Conservation (phyloP, 35 echinoderm and acorn worm species). For the Heliocidaris tuberculata region DNA sequence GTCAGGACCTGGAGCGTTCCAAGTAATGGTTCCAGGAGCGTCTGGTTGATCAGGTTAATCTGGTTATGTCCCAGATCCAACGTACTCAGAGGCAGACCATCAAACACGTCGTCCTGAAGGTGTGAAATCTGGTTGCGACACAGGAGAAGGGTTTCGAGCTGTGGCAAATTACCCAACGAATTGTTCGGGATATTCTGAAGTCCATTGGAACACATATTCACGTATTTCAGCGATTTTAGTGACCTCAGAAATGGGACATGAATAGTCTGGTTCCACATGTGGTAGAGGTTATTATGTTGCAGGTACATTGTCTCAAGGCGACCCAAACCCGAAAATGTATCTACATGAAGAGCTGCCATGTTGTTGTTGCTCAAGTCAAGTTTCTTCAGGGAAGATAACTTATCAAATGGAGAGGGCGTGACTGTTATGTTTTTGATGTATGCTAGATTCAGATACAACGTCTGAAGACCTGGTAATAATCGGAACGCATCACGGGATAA, state of each 20-base stretch:
- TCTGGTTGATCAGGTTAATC: constrained; percentile 62
- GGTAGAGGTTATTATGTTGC: constrained; percentile 77
- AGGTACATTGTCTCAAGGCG: constrained; percentile 71
- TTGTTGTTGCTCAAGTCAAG: constrained; percentile 93
- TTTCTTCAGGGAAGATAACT: constrained; percentile 37
- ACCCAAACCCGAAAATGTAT: constrained; percentile 57
- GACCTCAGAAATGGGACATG: constrained; percentile 34
- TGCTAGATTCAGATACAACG: constrained; percentile 66
- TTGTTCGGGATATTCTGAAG: constrained; percentile 60
- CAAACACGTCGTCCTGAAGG: constrained; percentile 48
- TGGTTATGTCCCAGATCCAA: constrained; percentile 64
- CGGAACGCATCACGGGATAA: constrained; percentile 60
- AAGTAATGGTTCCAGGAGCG: constrained; percentile 59
- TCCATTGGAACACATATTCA: constrained; percentile 79
- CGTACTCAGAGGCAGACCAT: constrained; percentile 38
- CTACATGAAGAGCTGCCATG: constrained; percentile 42
- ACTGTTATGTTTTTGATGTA: constrained; percentile 45
- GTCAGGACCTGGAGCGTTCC: constrained; percentile 49
- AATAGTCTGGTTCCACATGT: constrained; percentile 64
- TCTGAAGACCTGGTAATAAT: constrained; percentile 44
- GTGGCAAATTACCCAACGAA: constrained; percentile 31
- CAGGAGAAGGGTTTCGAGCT: constrained; percentile 54
- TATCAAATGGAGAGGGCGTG: constrained; percentile 66
- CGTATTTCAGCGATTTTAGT: constrained; percentile 52
- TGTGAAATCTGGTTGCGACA: constrained; percentile 57